Percentiles rank a stretch among this genome's conserved stretches.
Evolutionary conservation across 2,113 vertebrate species (phyloP).

Genomic region (Petroica traversi): DNA sequence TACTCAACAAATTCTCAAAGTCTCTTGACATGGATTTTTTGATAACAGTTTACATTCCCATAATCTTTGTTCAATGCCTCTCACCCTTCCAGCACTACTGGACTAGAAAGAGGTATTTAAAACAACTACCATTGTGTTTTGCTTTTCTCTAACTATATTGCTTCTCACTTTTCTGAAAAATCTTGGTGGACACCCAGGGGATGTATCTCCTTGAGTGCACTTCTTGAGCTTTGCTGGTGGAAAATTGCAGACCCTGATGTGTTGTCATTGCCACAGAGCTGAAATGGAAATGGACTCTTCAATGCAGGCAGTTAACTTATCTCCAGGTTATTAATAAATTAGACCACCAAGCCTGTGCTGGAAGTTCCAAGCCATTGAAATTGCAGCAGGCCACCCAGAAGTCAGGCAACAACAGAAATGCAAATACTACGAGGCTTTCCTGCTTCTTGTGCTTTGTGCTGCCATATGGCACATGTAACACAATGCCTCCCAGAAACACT

Average conservation of each 20-base stretch:
- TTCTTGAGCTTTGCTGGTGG: neutral
- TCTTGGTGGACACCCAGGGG: neutral
- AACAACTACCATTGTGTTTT: neutral
- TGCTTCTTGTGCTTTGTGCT: neutral
- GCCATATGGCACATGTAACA: rapidly evolving
- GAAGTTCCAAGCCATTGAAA: neutral
- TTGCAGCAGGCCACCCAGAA: neutral
- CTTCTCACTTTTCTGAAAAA: neutral
- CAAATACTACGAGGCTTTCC: rapidly evolving
- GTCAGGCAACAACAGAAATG: neutral
- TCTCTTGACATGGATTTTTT: neutral
- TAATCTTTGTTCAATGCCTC: neutral
- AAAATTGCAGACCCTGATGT: neutral
- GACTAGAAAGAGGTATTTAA: neutral
- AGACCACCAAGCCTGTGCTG: neutral
- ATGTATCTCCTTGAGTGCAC: rapidly evolving
- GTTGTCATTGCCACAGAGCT: neutral
- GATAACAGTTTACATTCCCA: neutral
- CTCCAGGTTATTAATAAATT: neutral
- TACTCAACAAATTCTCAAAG: neutral
- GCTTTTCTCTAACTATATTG: neutral
- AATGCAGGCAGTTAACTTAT: neutral
- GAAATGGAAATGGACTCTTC: neutral
- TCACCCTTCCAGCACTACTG: neutral
- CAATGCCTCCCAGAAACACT: neutral